Percentiles rank a stretch among this genome's conserved stretches.
These are phyloP conservation scores for Cardiocondyla obscurior DNA, from an alignment of 1,140 invertebrate genomes.

Conservation along the genomic window DNA sequence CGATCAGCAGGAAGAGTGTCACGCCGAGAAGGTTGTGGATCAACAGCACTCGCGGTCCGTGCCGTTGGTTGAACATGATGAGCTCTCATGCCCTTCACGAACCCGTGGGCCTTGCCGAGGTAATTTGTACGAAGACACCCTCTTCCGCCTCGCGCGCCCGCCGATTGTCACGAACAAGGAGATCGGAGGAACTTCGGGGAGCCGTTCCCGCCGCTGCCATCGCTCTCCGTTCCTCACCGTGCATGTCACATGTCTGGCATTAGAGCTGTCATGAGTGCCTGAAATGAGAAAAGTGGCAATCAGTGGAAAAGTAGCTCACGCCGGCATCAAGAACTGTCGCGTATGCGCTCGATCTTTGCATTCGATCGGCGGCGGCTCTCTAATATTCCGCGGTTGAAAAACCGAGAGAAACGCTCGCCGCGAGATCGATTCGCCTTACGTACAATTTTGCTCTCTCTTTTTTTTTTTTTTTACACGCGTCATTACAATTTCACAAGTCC, in stretches of 20 bases:
- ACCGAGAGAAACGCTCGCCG: background rate
- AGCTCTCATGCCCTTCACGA: constrained; percentile 81
- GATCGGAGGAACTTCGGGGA: constrained; percentile 67
- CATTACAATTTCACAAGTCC: too few relatives aligned
- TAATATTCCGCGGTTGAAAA: background rate
- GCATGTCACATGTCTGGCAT: constrained; percentile 74
- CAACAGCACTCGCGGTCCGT: constrained; percentile 78
- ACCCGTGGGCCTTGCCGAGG: constrained; percentile 76
- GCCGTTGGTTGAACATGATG: constrained; percentile 81
- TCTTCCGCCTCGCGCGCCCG: constrained; percentile 66
- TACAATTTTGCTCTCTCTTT: too few relatives aligned
- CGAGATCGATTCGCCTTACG: background rate
- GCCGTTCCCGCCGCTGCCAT: constrained; percentile 75
- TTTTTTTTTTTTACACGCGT: too few relatives aligned
- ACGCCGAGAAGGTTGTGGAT: constrained; percentile 73
- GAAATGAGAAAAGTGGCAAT: constrained; percentile 43
- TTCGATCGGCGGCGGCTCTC: background rate
- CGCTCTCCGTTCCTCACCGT: constrained; percentile 76
- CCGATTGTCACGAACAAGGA: constrained; percentile 68
- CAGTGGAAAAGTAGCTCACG: background rate
- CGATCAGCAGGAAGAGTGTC: constrained; percentile 74
- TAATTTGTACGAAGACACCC: constrained; percentile 66
- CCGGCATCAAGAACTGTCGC: background rate
- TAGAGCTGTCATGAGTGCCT: constrained; percentile 60
- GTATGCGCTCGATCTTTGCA: background rate